Conservation (phyloP, 2,888 invertebrate species). For the Sarcophaga carnaria region DNA sequence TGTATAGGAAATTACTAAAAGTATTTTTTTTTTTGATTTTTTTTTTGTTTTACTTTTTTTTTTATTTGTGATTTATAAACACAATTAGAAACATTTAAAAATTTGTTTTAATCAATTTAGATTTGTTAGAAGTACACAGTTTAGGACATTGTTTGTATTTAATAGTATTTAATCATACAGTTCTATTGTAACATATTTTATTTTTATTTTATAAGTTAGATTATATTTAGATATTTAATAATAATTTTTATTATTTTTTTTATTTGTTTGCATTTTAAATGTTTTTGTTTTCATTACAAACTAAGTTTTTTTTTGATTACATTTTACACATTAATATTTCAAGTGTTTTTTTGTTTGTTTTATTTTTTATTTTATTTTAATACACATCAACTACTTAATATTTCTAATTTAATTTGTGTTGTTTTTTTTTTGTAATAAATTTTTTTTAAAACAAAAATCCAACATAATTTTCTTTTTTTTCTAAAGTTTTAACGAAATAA, state of each 20-base stretch:
- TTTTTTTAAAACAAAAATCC: background rate
- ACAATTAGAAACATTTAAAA: background rate
- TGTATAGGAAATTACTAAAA: too few species aligned
- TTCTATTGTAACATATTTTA: too few species aligned
- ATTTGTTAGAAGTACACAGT: background rate
- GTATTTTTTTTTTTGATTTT: too few species aligned
- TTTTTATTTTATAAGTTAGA: too few species aligned
- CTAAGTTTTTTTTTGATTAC: constrained; percentile 35
- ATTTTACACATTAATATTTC: constrained; percentile 30
- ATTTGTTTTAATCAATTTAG: background rate
- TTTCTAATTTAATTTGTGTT: background rate
- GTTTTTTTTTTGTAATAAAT: background rate
- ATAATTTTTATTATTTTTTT: background rate
- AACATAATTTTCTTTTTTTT: background rate
- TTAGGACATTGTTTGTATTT: background rate
- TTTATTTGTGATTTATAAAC: background rate
- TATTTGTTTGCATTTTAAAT: background rate
- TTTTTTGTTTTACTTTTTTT: too few species aligned
- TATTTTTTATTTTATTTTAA: background rate
- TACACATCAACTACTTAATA: background rate
- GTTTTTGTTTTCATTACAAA: background rate
- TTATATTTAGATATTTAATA: too few species aligned
- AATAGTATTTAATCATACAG: too few species aligned
- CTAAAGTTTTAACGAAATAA: background rate
- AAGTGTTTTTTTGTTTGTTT: background rate